phyloP scores from a whole-genome alignment of 2,888 invertebrate species.

The Scaptomyza caliginosa region DNA sequence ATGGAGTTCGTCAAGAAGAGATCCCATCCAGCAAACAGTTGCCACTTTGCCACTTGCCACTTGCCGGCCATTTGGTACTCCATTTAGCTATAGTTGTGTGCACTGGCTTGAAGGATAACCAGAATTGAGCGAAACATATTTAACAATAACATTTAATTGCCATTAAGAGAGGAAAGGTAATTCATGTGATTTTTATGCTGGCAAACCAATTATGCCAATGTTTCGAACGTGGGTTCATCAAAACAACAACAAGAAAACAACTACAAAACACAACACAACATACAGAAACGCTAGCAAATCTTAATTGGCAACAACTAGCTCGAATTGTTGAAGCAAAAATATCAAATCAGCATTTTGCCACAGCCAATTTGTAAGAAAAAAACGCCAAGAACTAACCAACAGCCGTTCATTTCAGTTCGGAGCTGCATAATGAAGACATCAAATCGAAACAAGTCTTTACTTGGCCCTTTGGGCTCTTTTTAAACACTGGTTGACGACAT shows the following conservation, averaged over 20 bases:
- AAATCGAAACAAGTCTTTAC: constrained; percentile 36
- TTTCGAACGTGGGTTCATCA: constrained; percentile 36
- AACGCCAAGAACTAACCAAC: constrained; percentile 53
- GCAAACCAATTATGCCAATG: constrained; percentile 68
- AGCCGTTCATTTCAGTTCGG: constrained; percentile 4
- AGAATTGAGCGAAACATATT: constrained; percentile 27
- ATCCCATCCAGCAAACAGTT: constrained; percentile 15
- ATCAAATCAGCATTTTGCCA: constrained; percentile 74
- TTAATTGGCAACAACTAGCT: constrained; percentile 66
- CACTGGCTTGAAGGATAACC: constrained; percentile 57
- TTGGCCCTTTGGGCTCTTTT: constrained; percentile 4
- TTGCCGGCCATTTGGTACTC: constrained; percentile 48
- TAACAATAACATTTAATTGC: constrained; percentile 68
- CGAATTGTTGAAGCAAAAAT: constrained; percentile 50
- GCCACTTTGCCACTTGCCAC: constrained; percentile 23
- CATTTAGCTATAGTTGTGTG: constrained; percentile 51
- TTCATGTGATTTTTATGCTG: constrained; percentile 79
- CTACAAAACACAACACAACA: not conserved
- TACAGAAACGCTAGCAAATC: constrained; percentile 47
- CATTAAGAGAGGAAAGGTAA: constrained; percentile 66
- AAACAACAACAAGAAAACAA: not conserved
- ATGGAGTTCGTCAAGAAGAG: constrained; percentile 28
- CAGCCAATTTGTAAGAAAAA: constrained; percentile 75
- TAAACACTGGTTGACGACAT: constrained; percentile 28
- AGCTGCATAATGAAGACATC: constrained; percentile 79